A percentile compares a stretch with the other conserved stretches of the same genome.
Conservation (phyloP, 2,113 vertebrate genomes). For the Muscicapa adusta region DNA sequence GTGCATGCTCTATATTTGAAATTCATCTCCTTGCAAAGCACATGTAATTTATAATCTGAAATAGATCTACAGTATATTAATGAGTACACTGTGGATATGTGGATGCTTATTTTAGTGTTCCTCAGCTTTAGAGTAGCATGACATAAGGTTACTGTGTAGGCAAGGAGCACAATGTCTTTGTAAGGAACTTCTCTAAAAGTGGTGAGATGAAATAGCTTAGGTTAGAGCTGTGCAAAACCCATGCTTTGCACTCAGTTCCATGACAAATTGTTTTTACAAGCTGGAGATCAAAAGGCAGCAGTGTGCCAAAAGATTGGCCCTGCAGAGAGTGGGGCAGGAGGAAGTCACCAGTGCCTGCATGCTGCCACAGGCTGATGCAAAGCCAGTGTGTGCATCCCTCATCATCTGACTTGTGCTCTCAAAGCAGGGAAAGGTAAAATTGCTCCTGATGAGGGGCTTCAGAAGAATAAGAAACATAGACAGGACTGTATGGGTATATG, state of each 20-base stretch:
- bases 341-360: background rate
- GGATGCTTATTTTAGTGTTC: background rate
- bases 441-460: background rate
- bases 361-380: background rate
- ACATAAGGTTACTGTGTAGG: background rate
- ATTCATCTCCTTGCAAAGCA: background rate
- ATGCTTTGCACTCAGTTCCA: fast-evolving
- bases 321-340: background rate
- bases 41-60: background rate
- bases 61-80: background rate
- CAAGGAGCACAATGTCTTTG: background rate
- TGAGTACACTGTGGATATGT: background rate
- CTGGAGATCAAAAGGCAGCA: background rate
- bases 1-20: fast-evolving
- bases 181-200: background rate
- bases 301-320: background rate
- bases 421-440: background rate
- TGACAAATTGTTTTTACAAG: background rate
- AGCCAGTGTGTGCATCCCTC: background rate
- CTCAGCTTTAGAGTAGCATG: background rate
- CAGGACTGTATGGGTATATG: background rate
- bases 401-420: background rate
- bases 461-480: background rate
- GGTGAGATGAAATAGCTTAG: background rate
- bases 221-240: background rate